phyloP scores from a whole-genome alignment of 2,888 invertebrate genomes.

The Resseliella maxima region DNA sequence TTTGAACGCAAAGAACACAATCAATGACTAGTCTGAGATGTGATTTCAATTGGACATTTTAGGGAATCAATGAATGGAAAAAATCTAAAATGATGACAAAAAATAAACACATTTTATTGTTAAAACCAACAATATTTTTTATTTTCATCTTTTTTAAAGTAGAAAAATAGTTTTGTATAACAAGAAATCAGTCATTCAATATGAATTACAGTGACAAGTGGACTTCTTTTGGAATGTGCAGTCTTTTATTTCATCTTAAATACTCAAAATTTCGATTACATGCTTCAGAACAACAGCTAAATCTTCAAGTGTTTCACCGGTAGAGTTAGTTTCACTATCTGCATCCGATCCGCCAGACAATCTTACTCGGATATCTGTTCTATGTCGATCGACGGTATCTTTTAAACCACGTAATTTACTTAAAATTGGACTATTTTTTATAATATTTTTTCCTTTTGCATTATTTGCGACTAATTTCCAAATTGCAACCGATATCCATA shows the following conservation, averaged over 20 bases:
- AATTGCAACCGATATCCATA: constrained; percentile 62
- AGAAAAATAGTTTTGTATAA: neutral
- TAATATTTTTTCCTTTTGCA: constrained; percentile 63
- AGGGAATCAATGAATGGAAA: too few species aligned
- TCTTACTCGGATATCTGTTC: too few species aligned
- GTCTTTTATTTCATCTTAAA: neutral
- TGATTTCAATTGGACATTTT: too few species aligned
- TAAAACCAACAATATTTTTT: too few species aligned
- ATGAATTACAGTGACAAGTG: neutral
- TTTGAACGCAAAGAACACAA: too few species aligned
- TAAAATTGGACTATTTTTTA: constrained; percentile 64
- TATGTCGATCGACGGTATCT: neutral
- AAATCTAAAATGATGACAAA: too few species aligned
- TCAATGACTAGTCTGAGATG: too few species aligned
- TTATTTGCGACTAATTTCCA: constrained; percentile 65
- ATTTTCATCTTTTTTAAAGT: too few species aligned
- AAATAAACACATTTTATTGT: too few species aligned
- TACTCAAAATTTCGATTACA: neutral
- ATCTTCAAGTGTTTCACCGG: neutral
- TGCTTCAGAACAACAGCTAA: neutral
- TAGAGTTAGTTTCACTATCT: neutral
- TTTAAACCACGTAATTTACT: constrained; percentile 60
- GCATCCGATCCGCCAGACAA: too few species aligned
- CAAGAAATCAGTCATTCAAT: neutral
- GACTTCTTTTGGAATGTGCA: neutral